Conservation (phyloP, 2,113 vertebrate species). For the Polypterus senegalus region DNA sequence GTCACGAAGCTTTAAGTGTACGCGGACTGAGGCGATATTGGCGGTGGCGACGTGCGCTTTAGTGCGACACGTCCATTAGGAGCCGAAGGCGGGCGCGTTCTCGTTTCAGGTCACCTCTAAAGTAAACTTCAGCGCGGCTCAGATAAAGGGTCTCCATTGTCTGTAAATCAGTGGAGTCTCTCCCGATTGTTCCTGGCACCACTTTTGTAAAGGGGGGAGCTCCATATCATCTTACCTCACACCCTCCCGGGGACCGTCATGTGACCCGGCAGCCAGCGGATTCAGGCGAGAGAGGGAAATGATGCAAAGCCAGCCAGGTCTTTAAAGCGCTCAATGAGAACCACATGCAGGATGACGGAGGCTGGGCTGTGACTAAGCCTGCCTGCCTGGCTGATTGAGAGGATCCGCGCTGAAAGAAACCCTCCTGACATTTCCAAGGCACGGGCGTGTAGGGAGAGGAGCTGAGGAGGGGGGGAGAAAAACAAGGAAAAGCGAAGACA, state of each 20-base stretch:
- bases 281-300: constrained; percentile 27
- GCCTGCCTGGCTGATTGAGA: constrained; percentile 22
- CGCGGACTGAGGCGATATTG: no score
- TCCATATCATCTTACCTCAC: constrained; percentile 37
- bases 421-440: constrained; percentile 54
- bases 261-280: constrained; percentile 32
- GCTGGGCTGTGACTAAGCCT: constrained; percentile 34
- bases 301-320: constrained; percentile 32
- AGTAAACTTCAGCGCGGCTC: no score
- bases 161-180: not conserved
- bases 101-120: no score
- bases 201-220: constrained; percentile 1
- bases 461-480: constrained; percentile 28
- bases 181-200: constrained; percentile 9
- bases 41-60: no score
- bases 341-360: constrained; percentile 45
- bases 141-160: no score
- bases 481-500: constrained; percentile 1
- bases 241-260: constrained; percentile 39
- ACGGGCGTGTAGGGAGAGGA: constrained; percentile 28
- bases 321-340: constrained; percentile 42
- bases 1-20: no score
- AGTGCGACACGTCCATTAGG: no score
- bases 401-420: constrained; percentile 27
- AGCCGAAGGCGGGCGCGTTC: no score